phyloP scores from a whole-genome alignment of 2,797 vertebrate species.

The Spinus olivaceus region DNA sequence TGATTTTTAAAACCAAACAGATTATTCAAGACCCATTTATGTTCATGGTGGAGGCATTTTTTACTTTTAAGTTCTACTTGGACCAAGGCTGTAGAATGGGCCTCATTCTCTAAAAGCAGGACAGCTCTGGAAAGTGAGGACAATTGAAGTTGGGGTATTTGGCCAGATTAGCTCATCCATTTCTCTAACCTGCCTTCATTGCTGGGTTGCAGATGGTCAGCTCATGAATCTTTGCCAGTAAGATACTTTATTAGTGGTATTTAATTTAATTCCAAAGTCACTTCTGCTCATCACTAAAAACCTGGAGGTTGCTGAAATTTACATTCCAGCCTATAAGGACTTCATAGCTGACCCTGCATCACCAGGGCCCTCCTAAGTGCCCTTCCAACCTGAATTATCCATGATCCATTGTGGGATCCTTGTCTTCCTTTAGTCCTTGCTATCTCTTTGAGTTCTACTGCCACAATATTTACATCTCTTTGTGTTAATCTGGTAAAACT shows the following conservation, averaged over 20 bases:
- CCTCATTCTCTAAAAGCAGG: neutral
- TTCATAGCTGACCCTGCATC: neutral
- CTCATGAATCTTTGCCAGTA: neutral
- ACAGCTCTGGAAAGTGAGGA: neutral
- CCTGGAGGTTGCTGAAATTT: neutral
- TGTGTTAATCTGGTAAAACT: neutral
- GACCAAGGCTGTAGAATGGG: neutral
- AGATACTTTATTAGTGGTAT: neutral
- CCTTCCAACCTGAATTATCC: neutral
- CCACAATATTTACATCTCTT: neutral
- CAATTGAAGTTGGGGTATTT: neutral
- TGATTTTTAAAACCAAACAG: neutral
- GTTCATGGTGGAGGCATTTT: neutral
- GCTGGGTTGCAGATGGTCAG: neutral
- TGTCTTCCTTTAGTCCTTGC: neutral
- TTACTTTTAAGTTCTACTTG: neutral
- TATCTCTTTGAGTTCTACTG: neutral
- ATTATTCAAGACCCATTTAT: neutral
- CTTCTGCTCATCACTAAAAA: neutral
- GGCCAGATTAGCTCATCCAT: neutral
- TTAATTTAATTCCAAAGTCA: neutral
- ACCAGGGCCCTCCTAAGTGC: neutral
- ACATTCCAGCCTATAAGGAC: neutral
- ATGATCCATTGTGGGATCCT: neutral
- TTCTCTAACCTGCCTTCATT: neutral